Evolutionary conservation across 2,113 vertebrate species (phyloP).

Genomic region (Centrocercus urophasianus): DNA sequence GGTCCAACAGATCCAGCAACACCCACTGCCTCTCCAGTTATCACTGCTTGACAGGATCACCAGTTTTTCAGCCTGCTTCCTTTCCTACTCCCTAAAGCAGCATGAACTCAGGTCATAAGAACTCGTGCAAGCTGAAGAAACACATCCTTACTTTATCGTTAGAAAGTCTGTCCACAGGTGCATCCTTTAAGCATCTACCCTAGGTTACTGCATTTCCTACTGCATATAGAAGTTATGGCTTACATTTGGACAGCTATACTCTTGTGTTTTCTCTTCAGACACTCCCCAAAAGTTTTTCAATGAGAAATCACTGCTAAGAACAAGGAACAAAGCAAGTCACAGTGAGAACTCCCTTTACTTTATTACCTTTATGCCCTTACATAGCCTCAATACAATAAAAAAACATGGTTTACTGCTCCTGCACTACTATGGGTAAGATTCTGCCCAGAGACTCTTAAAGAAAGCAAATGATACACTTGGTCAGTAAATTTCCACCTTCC

Average conservation of each 20-base stretch:
- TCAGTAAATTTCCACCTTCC: not conserved
- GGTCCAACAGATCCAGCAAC: not conserved
- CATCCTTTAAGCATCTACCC: not conserved
- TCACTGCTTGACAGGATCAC: rapidly evolving
- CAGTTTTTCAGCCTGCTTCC: not conserved
- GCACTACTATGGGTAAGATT: not conserved
- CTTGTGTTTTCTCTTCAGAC: not conserved
- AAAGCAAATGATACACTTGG: not conserved
- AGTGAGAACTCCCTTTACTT: not conserved
- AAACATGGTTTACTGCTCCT: not conserved
- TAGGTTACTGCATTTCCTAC: rapidly evolving
- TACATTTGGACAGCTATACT: not conserved
- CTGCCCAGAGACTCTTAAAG: not conserved
- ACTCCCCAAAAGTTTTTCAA: not conserved
- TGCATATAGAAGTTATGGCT: not conserved
- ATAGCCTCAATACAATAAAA: not conserved
- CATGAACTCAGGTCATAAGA: not conserved
- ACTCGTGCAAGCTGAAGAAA: not conserved
- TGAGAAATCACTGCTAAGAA: not conserved
- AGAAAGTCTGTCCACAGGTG: not conserved
- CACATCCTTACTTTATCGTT: not conserved
- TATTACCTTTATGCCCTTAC: not conserved
- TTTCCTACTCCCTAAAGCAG: not conserved
- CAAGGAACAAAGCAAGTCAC: not conserved
- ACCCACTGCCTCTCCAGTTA: not conserved